phyloP scores from a whole-genome alignment of 2,797 vertebrate species.

The Cryptoblepharus egeriae region DNA sequence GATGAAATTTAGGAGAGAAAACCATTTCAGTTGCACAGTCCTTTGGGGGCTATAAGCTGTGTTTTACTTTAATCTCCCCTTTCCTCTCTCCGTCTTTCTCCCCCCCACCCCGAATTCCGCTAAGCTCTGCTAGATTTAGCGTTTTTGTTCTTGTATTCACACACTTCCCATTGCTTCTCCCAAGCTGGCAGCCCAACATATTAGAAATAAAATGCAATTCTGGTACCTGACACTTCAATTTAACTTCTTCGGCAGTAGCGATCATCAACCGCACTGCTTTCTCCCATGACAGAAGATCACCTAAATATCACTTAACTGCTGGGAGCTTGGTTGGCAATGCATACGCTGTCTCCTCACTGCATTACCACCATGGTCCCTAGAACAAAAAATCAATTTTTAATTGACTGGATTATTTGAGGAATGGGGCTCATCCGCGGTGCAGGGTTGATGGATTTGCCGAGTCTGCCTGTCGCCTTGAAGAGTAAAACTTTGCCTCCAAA shows the following conservation, averaged over 20 bases:
- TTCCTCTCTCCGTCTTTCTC: too few species aligned
- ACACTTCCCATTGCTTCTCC: constrained; percentile 71
- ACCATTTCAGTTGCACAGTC: constrained; percentile 58
- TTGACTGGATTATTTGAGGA: constrained; percentile 78
- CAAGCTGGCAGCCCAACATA: constrained; percentile 79
- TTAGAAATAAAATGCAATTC: constrained; percentile 85
- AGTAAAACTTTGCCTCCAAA: constrained; percentile 58
- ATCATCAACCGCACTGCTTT: constrained; percentile 78
- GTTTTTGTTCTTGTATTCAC: constrained; percentile 74
- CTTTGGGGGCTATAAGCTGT: constrained; percentile 55
- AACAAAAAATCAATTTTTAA: constrained; percentile 81
- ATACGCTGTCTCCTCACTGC: constrained; percentile 73
- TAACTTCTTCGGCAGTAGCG: constrained; percentile 78
- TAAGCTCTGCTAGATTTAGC: constrained; percentile 67
- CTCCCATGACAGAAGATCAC: constrained; percentile 79
- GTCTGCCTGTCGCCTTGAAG: constrained; percentile 59
- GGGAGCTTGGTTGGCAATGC: constrained; percentile 71
- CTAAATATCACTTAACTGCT: constrained; percentile 83
- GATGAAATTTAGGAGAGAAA: background rate
- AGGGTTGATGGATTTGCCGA: constrained; percentile 61
- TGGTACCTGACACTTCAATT: constrained; percentile 82
- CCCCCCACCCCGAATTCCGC: constrained; percentile 44
- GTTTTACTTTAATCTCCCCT: constrained; percentile 61
- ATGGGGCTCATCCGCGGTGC: constrained; percentile 58
- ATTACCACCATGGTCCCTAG: constrained; percentile 73